These are phyloP conservation scores for Drosophila fungiperda DNA, from an alignment of 2,888 invertebrate genomes.

Conservation along the genomic window DNA sequence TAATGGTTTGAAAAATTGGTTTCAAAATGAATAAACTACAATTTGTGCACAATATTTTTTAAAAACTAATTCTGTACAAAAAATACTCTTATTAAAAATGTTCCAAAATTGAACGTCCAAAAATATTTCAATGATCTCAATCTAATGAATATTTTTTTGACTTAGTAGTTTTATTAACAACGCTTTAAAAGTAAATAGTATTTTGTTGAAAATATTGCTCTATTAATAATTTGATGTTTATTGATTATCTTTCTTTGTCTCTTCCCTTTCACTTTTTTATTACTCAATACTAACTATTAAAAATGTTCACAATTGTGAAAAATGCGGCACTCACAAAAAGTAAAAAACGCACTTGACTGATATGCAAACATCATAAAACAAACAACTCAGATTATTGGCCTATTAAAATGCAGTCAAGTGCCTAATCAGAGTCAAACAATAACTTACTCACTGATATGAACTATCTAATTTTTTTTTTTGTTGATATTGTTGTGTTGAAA, in stretches of 20 bases:
- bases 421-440: conserved; percentile 18
- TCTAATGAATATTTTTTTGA: no score
- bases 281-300: no score
- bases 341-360: conserved; percentile 6
- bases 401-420: conserved; percentile 24
- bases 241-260: background rate
- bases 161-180: no score
- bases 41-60: no score
- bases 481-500: conserved; percentile 12
- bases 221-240: background rate
- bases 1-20: background rate
- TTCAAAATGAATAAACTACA: no score
- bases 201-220: background rate
- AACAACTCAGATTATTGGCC: conserved; percentile 10
- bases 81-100: no score
- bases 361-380: conserved; percentile 3
- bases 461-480: conserved; percentile 6
- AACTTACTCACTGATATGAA: background rate
- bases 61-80: no score
- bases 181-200: background rate
- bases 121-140: no score
- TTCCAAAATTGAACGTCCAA: no score
- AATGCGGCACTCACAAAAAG: background rate
- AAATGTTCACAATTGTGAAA: background rate
- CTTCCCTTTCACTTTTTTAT: background rate